Evolutionary conservation across 2,888 invertebrate species (phyloP), one percentile per base, ranked within the genome.

Genomic region (Lasioglossum oenotherae): DNA sequence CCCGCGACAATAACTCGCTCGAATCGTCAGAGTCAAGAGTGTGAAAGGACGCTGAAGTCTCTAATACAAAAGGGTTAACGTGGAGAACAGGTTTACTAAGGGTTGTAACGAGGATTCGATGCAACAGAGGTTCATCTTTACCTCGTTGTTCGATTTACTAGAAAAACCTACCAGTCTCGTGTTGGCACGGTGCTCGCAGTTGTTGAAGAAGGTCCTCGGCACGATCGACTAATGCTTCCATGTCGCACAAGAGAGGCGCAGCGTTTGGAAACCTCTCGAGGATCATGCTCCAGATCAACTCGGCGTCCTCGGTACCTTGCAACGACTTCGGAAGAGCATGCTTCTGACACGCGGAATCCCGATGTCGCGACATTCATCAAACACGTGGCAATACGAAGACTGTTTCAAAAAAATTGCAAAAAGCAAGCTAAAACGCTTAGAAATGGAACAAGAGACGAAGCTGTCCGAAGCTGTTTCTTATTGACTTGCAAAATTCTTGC

Each of bases 141-240:
- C 10, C 1, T 16, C 19, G 10, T 35, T 19, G 35, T 69, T 23
- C 19, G 69, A 35, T 23, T 23, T 67, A 19, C 23, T 67, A 35
- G 8, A 4, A 10, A 38, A 6, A 35, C 80, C 23, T 85, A 92
- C 91, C 89, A n/a, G 88, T 83, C 77, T 78, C 84, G 12, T 79
- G 83, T 10, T 74, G 41, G 27, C 76, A 88, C 19, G 91, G 90
- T 10, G 81, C 75, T 44, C 88, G 86, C 19, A 93, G 89, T 46
- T 90, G 91, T 35, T 88, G 85, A 38, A 94, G 87, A 60, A 93
- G 91, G 85, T 85, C 89, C 78, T 94, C 91, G 14, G 93, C 93
- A n/a, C 90, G 89, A 73, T 92, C 92, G 75, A 93, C 92, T 35
- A 91, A 91, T 16, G 88, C 83, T 72, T 93, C 93, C 92, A 93